These are phyloP conservation scores for Pachymerium ferrugineum DNA, from an alignment of 2,888 invertebrate genomes.

Conservation along the genomic window DNA sequence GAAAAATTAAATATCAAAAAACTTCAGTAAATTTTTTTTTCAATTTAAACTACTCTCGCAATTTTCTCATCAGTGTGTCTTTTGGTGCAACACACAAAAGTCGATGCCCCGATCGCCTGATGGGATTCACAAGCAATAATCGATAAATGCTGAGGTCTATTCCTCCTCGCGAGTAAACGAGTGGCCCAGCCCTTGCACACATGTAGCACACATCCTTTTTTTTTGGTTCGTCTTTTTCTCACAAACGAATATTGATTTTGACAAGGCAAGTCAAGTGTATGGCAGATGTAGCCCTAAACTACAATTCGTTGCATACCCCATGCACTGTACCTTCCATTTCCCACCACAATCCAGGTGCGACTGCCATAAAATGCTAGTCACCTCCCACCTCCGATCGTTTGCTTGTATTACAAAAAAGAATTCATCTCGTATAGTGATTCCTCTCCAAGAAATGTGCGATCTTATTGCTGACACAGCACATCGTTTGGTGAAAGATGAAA, in stretches of 20 bases:
- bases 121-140: constrained; percentile 23
- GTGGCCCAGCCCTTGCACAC: constrained; percentile 6
- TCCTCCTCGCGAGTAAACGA: neutral
- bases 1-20: neutral
- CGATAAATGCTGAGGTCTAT: constrained; percentile 26
- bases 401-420: neutral
- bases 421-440: neutral
- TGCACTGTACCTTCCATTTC: too few species aligned
- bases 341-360: constrained; percentile 16
- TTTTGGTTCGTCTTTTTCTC: neutral
- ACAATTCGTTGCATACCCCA: neutral
- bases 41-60: neutral
- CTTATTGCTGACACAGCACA: constrained; percentile 5
- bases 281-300: constrained; percentile 26
- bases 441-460: neutral
- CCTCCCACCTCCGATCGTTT: neutral
- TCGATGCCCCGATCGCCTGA: constrained; percentile 24
- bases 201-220: neutral
- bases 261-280: constrained; percentile 22
- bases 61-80: constrained; percentile 20
- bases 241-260: constrained; percentile 23
- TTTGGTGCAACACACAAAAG: neutral
- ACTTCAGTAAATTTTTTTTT: neutral
- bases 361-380: constrained; percentile 19
- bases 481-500: neutral